A percentile compares a stretch with the other conserved stretches of the same genome.
Evolutionary conservation across 2,888 invertebrate genomes (phyloP).

Genomic region (Protophormia terraenovae): DNA sequence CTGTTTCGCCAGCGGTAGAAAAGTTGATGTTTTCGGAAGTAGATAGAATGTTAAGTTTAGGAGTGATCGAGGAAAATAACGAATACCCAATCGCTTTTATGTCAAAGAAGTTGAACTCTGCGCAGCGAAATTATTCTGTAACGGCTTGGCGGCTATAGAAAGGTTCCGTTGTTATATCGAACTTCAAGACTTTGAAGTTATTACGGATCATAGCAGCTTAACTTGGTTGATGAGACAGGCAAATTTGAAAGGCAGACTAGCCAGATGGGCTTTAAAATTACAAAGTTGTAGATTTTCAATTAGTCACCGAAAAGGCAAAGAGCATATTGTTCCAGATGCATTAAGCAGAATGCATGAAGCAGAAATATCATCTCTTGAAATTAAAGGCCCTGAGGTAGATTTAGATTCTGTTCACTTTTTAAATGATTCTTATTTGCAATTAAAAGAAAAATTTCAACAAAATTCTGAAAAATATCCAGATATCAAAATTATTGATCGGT

Average conservation of each 20-base stretch:
- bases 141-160: constrained; percentile 28
- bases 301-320: constrained; percentile 15
- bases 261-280: constrained; percentile 9
- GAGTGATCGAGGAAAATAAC: constrained; percentile 65
- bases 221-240: constrained; percentile 32
- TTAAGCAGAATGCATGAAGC: constrained; percentile 1
- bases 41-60: constrained; percentile 72
- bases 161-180: constrained; percentile 61
- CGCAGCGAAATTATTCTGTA: constrained; percentile 27
- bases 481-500: background rate
- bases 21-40: constrained; percentile 69
- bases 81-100: constrained; percentile 25
- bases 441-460: background rate
- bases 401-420: constrained; percentile 9
- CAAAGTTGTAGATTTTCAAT: constrained; percentile 1
- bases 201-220: constrained; percentile 27
- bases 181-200: constrained; percentile 8
- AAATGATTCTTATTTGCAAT: background rate
- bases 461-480: background rate
- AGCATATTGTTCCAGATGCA: constrained; percentile 22
- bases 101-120: constrained; percentile 13
- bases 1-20: constrained; percentile 64
- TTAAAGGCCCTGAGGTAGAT: constrained; percentile 10
- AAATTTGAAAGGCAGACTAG: constrained; percentile 13
- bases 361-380: constrained; percentile 10